Base-by-base conservation (phyloP, 2,888 invertebrate species). In the Oxycera nigricornis region DNA sequence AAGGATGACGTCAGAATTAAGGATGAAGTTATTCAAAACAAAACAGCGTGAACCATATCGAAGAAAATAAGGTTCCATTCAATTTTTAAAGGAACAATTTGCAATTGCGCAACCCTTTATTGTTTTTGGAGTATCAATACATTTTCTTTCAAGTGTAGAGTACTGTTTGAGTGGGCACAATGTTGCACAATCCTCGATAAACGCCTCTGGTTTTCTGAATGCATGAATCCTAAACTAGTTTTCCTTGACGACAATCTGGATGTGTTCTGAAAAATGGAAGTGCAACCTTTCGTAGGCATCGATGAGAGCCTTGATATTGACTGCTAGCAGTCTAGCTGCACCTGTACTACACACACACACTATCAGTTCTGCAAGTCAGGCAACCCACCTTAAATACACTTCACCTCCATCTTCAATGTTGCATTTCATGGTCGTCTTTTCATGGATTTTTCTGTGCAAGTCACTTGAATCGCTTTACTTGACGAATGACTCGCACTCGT, bases 371-470 rank as follows among this genome's bases (percentile, higher is more conserved):
- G 4, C 55, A 55, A 22, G 24, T 11, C 24, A 55, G 6, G 22
- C 20, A 55, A 55, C 55, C 55, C 22, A 55, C 55, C 55, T 55
- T 55, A 55, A 55, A 24, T 6, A 17, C 14, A 20, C 20, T 55
- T 22, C 22, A 55, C 55, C 55, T 55, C 1, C 11, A 24, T 14
- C 11, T 46, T 9, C 3, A 22, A 4, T 24, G 24, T 3, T 55
- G 55, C 55, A 55, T 55, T 55, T 55, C 55, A 55, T 55, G 22
- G 55, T 55, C 55, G 55, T 22, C 50, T 55, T 24, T 55, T 55
- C 55, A 55, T 55, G 20, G 20, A 2, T 22, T 22, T 17, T 55
- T 24, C 55, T 24, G 24, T n/a, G 17, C 22, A 55, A 24, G 39
- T 11, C 55, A 55, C 55, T 55, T 55, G 55, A 55, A 55, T 55